Conservation (phyloP, 2,888 invertebrate genomes). For the Pachliopta kotzebuea region DNA sequence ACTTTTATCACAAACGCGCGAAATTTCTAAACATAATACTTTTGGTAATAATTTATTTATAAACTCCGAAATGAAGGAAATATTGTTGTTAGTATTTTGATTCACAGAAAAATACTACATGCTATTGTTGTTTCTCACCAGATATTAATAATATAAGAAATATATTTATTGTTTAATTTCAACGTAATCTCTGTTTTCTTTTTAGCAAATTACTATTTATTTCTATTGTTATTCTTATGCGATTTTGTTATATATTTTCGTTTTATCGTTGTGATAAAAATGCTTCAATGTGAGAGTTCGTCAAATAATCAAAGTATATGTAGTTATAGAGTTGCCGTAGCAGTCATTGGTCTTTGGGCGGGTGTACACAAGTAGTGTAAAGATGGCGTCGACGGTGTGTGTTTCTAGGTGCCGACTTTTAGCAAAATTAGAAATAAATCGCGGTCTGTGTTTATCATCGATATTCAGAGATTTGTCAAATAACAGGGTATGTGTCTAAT, state of each 20-base stretch:
- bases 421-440: constrained; percentile 81
- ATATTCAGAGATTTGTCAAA: constrained; percentile 74
- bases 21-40: constrained; percentile 6
- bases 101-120: too few relatives aligned
- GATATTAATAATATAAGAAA: too few relatives aligned
- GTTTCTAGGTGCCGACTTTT: constrained; percentile 81
- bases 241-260: background rate
- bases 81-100: too few relatives aligned
- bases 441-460: constrained; percentile 78
- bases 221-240: background rate
- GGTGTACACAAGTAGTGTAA: constrained; percentile 63
- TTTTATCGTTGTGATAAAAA: background rate
- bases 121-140: too few relatives aligned
- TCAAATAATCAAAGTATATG: background rate
- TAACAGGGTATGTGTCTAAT: constrained; percentile 67
- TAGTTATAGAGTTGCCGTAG: constrained; percentile 2
- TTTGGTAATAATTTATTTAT: background rate
- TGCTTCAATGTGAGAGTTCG: background rate
- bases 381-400: constrained; percentile 83
- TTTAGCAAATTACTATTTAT: background rate
- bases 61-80: background rate
- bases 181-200: background rate
- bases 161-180: too few relatives aligned
- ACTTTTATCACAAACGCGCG: constrained; percentile 6
- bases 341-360: constrained; percentile 33